A percentile compares a stretch with the other conserved stretches of the same genome.
Conservation (phyloP, 1,140 invertebrate species). For the Carposina sasakii region DNA sequence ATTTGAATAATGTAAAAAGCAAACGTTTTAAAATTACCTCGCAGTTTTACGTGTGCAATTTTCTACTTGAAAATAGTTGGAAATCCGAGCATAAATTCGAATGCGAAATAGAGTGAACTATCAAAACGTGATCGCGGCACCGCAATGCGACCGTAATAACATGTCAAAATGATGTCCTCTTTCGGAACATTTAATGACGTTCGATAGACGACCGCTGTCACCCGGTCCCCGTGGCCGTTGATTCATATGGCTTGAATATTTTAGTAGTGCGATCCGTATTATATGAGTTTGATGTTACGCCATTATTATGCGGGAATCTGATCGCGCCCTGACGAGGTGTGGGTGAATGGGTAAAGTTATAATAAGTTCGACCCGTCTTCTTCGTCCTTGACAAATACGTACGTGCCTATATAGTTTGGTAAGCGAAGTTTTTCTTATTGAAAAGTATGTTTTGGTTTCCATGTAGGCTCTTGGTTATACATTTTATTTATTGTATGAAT, state of each 20-base stretch:
- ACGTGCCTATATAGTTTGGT: too few species aligned
- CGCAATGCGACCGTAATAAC: slow-evolving; percentile 12
- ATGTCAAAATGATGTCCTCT: slow-evolving; percentile 22
- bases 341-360: slow-evolving; percentile 60
- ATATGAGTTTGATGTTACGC: slow-evolving; percentile 43
- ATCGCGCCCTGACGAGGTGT: slow-evolving; percentile 43
- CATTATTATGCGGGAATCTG: slow-evolving; percentile 52
- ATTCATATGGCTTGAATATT: slow-evolving; percentile 38
- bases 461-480: too few species aligned
- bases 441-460: too few species aligned
- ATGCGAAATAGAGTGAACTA: too few species aligned
- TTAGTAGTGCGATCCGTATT: slow-evolving; percentile 35
- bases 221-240: slow-evolving; percentile 24
- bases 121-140: too few species aligned
- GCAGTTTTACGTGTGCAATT: too few species aligned
- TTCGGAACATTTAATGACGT: slow-evolving; percentile 27
- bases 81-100: too few species aligned
- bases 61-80: too few species aligned
- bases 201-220: slow-evolving; percentile 32
- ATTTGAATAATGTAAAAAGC: too few species aligned
- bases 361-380: slow-evolving; percentile 37
- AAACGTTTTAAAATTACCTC: too few species aligned
- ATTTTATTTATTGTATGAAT: too few species aligned
- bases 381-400: background rate
- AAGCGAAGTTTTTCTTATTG: too few species aligned